Percentiles rank a stretch among this genome's conserved stretches.
phyloP scores from a whole-genome alignment of 2,113 vertebrate genomes.

The Tympanuchus pallidicinctus region DNA sequence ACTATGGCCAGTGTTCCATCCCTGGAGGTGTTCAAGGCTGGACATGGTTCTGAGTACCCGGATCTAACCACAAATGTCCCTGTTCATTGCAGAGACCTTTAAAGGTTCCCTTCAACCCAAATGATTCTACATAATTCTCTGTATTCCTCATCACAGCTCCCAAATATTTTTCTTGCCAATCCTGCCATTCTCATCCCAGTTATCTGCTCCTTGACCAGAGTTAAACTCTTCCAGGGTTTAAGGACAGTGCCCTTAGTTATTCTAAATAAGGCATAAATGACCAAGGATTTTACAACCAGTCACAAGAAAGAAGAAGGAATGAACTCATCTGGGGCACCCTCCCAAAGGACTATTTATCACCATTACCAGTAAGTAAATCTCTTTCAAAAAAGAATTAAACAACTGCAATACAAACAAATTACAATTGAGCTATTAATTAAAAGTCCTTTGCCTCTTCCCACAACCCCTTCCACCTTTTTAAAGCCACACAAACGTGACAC shows the following conservation, averaged over 20 bases:
- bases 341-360: conserved; percentile 24
- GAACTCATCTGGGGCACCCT: not conserved
- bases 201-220: not conserved
- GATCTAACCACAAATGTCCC: too few species aligned
- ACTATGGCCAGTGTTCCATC: too few species aligned
- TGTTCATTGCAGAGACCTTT: too few species aligned
- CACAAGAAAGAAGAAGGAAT: not conserved
- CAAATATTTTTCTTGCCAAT: not conserved
- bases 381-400: conserved; percentile 18
- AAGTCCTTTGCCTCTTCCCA: not conserved
- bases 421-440: conserved; percentile 56
- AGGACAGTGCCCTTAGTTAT: not conserved
- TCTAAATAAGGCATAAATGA: not conserved
- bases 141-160: not conserved
- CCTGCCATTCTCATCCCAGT: not conserved
- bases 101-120: too few species aligned
- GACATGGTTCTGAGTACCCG: too few species aligned
- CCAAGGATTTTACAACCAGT: not conserved
- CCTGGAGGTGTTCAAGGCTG: too few species aligned
- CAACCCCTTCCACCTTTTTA: not conserved
- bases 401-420: not conserved
- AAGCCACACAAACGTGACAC: not conserved
- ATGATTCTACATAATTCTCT: not conserved
- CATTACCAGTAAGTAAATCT: conserved; percentile 2
- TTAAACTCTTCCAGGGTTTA: not conserved